Conservation (phyloP, 2,888 invertebrate species). For the Nymphalis polychloros region DNA sequence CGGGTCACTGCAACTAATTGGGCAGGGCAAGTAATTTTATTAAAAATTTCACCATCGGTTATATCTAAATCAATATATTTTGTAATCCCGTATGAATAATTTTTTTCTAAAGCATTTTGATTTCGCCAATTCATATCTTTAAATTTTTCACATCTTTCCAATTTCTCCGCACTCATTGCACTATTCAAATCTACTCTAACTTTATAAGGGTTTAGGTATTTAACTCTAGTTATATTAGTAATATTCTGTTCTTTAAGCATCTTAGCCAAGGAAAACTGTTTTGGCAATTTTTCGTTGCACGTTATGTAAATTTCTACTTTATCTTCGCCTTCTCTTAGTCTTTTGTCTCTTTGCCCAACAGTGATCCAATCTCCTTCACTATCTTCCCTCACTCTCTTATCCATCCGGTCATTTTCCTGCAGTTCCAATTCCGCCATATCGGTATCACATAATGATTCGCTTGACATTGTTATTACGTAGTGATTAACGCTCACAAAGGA, state of each 20-base stretch:
- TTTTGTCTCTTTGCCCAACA: background rate
- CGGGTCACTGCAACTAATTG: no score
- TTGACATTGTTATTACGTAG: no score
- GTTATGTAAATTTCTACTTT: background rate
- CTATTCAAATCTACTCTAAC: background rate
- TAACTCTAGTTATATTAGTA: constrained; percentile 5
- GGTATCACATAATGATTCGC: constrained; percentile 5
- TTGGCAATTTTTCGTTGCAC: constrained; percentile 4
- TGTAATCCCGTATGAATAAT: background rate
- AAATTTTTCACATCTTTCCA: background rate
- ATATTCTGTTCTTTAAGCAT: constrained; percentile 10
- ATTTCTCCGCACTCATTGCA: background rate
- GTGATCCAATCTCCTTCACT: background rate
- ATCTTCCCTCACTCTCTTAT: background rate
- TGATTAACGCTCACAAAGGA: no score
- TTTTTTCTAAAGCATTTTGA: background rate
- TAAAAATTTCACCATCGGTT: no score
- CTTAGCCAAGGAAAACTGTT: constrained; percentile 10
- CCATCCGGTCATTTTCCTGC: background rate
- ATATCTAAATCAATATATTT: no score
- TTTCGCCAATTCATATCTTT: background rate
- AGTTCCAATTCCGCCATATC: background rate
- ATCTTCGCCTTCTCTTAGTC: background rate
- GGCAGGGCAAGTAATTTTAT: no score
- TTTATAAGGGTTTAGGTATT: constrained; percentile 11